Conservation (phyloP, 2,113 vertebrate genomes). For the Bos taurus region ARS-UCD2.0 NC_037357.1:18526001-18526500, state of each 20-base stretch:
- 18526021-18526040: neutral
- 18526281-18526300: neutral
- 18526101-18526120: conserved; percentile 91
- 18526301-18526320: neutral
- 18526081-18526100: conserved; percentile 84
- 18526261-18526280: no score
- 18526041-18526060: conserved; percentile 39
- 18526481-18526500: neutral
- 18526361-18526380: neutral
- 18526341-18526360: conserved; percentile 7
- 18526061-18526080: conserved; percentile 84
- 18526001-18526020: neutral
- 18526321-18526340: neutral
- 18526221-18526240: neutral
- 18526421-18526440: neutral
- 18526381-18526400: neutral
- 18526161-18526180: neutral
- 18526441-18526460: neutral
- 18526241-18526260: neutral
- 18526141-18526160: neutral
- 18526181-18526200: neutral
- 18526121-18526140: conserved; percentile 80
- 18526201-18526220: conserved; percentile 1
- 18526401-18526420: neutral
- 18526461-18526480: neutral